Evolutionary conservation across 2,888 invertebrate genomes (phyloP), one percentile per base, ranked within the genome.

Genomic region (Neocrepidodera transversa): DNA sequence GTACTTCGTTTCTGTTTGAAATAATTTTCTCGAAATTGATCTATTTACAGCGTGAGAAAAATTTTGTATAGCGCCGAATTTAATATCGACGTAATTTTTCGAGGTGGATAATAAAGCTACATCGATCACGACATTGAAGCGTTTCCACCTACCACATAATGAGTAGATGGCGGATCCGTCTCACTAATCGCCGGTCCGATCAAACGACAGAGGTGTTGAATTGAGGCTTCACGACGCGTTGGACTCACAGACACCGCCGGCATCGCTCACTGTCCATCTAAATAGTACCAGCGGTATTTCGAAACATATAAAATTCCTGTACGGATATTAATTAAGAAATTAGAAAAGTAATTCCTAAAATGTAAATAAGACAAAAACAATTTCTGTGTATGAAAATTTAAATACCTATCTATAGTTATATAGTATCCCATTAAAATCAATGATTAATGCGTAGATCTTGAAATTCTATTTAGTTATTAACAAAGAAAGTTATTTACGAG

Each of bases 201-300:
- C 76, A 74, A 75, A 75, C 73, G 73, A 67, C 70, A 68, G 56
- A 78, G 77, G 78, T 78, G 78, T 76, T 76, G 78, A 78, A 78
- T 76, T 75, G 76, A 76, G 76, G 75, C 71, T 73, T 77, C 74
- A 76, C 74, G 38, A 38, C 16, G 38, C 38, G 17, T 16, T 16
- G 17, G 38, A 17, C 2, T 38, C 6, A 38, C 74, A 69, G 70
- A 72, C 69, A 74, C 50, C 26, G 36, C 20, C 36, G 58, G 58
- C 58, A 48, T 72, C 75, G 73, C 73, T 76, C 75, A 76, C 74
- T 69, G 73, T 40, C 50, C 54, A 26, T 23, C 30, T 10, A 30
- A 10, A 30, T 30, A 30, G 30, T 30, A 6, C 10, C n/a, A 10
- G 30, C 6, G 30, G n/a, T 30, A 30, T 30, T 10, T 23, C 3